Percentiles rank a stretch among this genome's conserved stretches.
These are phyloP conservation scores for Phyllostomus discolor DNA, from an alignment of 2,113 vertebrate genomes.

Conservation along the genomic window DNA sequence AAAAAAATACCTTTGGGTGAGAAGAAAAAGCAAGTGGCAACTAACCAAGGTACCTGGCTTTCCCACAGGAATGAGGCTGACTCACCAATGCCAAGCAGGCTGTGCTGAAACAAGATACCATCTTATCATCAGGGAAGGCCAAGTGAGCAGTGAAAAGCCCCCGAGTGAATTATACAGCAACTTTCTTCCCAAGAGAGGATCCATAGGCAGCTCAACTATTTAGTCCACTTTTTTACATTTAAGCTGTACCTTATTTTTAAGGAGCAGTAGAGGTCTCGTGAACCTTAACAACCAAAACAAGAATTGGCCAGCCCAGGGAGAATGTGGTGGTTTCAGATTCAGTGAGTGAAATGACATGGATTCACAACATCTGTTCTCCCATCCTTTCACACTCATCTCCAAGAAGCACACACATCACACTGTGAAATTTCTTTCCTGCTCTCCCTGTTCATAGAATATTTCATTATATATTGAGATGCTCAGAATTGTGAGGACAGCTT, in stretches of 20 bases:
- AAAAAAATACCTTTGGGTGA: slow-evolving; percentile 66
- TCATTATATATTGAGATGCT: neutral
- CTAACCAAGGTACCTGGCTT: slow-evolving; percentile 34
- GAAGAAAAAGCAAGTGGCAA: neutral
- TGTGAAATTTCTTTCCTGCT: neutral
- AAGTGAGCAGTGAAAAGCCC: neutral
- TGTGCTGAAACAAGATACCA: slow-evolving; percentile 5
- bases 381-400: neutral
- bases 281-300: neutral
- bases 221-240: neutral
- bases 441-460: neutral
- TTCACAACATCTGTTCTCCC: neutral
- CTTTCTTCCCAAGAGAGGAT: slow-evolving; percentile 39
- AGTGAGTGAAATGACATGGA: neutral
- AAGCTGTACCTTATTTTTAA: neutral
- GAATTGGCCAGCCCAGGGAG: neutral
- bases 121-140: neutral
- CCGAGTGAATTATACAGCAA: slow-evolving; percentile 29
- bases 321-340: neutral
- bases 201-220: neutral
- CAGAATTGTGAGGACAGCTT: neutral
- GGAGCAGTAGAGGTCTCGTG: neutral
- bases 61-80: neutral
- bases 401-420: neutral
- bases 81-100: slow-evolving; percentile 5